Base-by-base conservation (phyloP, 2,797 vertebrate species). In the Typhlichthys subterraneus region DNA sequence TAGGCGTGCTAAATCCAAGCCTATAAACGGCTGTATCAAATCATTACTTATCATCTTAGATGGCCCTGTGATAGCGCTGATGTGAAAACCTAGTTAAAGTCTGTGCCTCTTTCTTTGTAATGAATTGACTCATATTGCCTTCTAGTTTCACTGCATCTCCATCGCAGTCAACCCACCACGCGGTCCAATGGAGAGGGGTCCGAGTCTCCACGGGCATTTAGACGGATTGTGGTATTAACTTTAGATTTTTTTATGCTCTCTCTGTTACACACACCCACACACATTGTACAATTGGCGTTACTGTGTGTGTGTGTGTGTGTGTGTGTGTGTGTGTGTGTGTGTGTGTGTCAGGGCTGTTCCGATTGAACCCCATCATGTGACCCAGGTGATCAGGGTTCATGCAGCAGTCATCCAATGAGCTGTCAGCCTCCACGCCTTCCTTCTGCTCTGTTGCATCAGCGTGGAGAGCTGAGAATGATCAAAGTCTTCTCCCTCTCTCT, bases 391-490 rank as follows among this genome's bases (percentile, higher is more conserved):
- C 4, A 79, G 55, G 70, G 76, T 68, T 86, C 81, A 81, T 59
- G 80, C 75, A 65, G 47, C 67, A 63, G 10, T 79, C 76, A 60
- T 63, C 67, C 57, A 38, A 53, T 78, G 63, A 38, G 53, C 31
- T 67, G 50, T 46, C 48, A 67, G 59, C 70, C 49, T 56, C 70
- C 63, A 61, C 61, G 64, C 63, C 72, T 68, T 45, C 63, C 56
- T 51, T 73, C 71, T 57, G 42, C 1, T 65, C 49, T 8, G n/a
- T 70, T 61, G 29, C 76, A 53, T 61, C 69, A 6, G 70, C 84
- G 80, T 80, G 79, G 82, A 84, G 76, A 61, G 65, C 72, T 74
- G 73, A 73, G 63, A 61, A 23, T 73, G 76, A 82, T 86, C 85
- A 86, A 86, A 86, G 84, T 12, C 62, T 57, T 53, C 33, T 13